These are phyloP conservation scores for Drosophila setifemur DNA, from an alignment of 1,140 invertebrate species.

Conservation along the genomic window DNA sequence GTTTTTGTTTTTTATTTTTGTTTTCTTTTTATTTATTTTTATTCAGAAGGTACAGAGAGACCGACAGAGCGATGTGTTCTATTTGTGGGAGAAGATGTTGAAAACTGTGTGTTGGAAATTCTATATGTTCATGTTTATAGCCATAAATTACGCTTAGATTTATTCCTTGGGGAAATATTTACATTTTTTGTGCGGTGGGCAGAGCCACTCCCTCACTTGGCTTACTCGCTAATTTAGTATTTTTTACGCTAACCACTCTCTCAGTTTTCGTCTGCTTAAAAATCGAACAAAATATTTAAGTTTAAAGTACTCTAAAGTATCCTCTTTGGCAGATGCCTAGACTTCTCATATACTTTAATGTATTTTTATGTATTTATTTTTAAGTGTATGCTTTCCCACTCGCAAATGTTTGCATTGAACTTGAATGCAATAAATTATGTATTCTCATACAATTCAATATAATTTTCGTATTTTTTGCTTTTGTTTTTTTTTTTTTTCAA, in stretches of 20 bases:
- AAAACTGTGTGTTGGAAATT: conserved; percentile 12
- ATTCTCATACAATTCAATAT: conserved; percentile 25
- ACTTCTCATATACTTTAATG: conserved; percentile 11
- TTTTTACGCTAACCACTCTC: conserved; percentile 63
- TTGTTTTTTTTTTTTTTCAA: conserved; percentile 37
- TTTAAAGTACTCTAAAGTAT: conserved; percentile 10
- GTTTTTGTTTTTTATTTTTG: conserved; percentile 8
- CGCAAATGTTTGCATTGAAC: conserved; percentile 57
- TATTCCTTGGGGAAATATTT: conserved; percentile 11
- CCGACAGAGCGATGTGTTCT: conserved; percentile 21
- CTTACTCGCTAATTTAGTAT: conserved; percentile 74
- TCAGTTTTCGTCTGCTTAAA: conserved; percentile 34
- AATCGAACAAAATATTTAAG: conserved; percentile 53
- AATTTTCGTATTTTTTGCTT: conserved; percentile 4
- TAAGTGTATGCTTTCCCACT: conserved; percentile 79
- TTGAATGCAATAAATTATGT: conserved; percentile 46
- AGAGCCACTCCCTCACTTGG: conserved; percentile 34
- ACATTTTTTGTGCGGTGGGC: conserved; percentile 37
- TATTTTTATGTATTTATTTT: conserved; percentile 28
- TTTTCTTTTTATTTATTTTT: conserved; percentile 15
- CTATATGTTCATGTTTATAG: conserved; percentile 10
- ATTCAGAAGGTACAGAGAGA: conserved; percentile 76
- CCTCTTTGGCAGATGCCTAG: conserved; percentile 24
- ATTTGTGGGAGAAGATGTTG: conserved; percentile 6
- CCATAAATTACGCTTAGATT: neutral